Percentiles rank a stretch among this genome's conserved stretches.
phyloP scores from a whole-genome alignment of 2,888 invertebrate species.

The Pomacea canaliculata region DNA sequence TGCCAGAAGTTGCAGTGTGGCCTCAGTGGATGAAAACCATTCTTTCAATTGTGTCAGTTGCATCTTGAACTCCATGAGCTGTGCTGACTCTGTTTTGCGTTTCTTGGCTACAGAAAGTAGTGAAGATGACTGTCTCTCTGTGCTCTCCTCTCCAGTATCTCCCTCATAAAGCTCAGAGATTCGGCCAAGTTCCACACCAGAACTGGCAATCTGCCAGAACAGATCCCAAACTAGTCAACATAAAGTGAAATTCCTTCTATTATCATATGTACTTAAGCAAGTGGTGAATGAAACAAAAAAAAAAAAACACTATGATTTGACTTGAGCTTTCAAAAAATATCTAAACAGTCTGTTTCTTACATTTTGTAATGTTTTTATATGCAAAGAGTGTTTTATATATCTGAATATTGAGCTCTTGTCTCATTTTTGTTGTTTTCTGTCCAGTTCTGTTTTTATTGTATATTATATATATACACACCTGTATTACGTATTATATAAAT shows the following conservation, averaged over 20 bases:
- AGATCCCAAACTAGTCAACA: not conserved
- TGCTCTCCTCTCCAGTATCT: slow-evolving; percentile 41
- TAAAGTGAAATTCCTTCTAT: not conserved
- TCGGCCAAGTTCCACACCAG: slow-evolving; percentile 65
- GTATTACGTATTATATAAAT: too few species aligned
- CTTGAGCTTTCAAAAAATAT: too few species aligned
- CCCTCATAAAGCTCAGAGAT: slow-evolving; percentile 35
- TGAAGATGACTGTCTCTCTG: slow-evolving; percentile 33
- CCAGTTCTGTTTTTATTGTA: too few species aligned
- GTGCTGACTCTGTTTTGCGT: slow-evolving; percentile 47
- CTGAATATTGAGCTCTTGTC: too few species aligned
- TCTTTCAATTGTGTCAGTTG: slow-evolving; percentile 57
- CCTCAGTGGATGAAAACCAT: slow-evolving; percentile 67
- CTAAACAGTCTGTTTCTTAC: not conserved
- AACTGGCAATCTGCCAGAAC: slow-evolving; percentile 59
- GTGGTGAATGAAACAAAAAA: too few species aligned
- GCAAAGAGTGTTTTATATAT: too few species aligned
- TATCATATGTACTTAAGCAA: too few species aligned
- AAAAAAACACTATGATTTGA: too few species aligned
- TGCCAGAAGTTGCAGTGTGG: slow-evolving; percentile 62
- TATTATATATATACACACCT: too few species aligned
- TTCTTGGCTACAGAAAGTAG: slow-evolving; percentile 44
- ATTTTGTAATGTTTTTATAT: not conserved
- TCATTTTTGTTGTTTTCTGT: too few species aligned
- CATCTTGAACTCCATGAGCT: slow-evolving; percentile 60